Percentiles rank a stretch among this genome's conserved stretches.
phyloP scores from a whole-genome alignment of 37 sponge, comb jelly and placozoan genomes.

The Geodia barretti region DNA sequence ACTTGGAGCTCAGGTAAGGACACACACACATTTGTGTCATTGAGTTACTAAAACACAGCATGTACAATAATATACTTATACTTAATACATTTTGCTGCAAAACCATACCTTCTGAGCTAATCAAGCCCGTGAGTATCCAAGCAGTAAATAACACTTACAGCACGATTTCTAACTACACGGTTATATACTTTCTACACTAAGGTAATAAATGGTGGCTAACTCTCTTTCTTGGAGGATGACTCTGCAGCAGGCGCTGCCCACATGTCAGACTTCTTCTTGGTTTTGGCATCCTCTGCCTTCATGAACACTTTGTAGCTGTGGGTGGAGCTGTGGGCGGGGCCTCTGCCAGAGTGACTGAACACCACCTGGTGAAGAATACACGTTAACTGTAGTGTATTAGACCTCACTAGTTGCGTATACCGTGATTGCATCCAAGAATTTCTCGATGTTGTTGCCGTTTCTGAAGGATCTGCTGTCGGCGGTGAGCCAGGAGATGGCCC shows the following conservation, averaged over 20 bases:
- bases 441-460: constrained; percentile 65
- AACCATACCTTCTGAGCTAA: too few relatives aligned
- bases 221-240: constrained; percentile 24
- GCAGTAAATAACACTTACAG: too few relatives aligned
- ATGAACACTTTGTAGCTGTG: constrained; percentile 62
- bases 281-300: constrained; percentile 33
- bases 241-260: constrained; percentile 34
- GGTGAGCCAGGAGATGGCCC: constrained; percentile 61
- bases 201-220: too few relatives aligned
- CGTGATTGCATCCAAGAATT: constrained; percentile 69
- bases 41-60: too few relatives aligned
- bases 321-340: constrained; percentile 2
- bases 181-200: too few relatives aligned
- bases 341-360: constrained; percentile 5
- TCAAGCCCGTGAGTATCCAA: too few relatives aligned
- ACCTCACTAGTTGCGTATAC: constrained; percentile 10
- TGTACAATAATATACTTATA: too few relatives aligned
- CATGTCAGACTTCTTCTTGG: constrained; percentile 39
- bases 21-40: too few relatives aligned
- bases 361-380: too few relatives aligned
- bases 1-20: too few relatives aligned
- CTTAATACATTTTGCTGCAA: too few relatives aligned
- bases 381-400: not conserved
- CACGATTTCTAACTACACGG: too few relatives aligned
- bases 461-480: constrained; percentile 27